Evolutionary conservation across 1,140 invertebrate species (phyloP), one percentile per base, ranked within the genome.

Genomic region (Heliconius melpomene): DNA sequence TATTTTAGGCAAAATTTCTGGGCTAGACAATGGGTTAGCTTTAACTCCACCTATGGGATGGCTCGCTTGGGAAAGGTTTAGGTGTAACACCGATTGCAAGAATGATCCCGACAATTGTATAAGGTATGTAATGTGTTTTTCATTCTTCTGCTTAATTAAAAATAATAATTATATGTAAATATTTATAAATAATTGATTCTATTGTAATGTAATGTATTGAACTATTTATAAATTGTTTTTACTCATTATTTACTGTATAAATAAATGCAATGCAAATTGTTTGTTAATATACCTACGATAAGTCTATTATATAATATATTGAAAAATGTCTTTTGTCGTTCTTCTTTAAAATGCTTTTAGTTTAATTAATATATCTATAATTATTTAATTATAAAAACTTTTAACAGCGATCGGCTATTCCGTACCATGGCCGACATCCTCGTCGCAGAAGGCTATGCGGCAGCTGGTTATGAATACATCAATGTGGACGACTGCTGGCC

Each of bases 401-500:
- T 16, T 9, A 95, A 38, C 93, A 99, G 98, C 94, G 99, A 99
- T 93, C 96, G 96, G 70, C 95, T 99, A 3, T 99, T 99, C 94
- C 97, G 97, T 85, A 97, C 97, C 76, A 99, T 99, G 98, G 96
- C 98, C 26, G 98, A 99, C 90, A 96, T 98, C 79, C 94, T 99
- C 77, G 97, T 98, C 3, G 95, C 96, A 16, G 98, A 99, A 89
- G 98, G 98, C 7, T 99, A 98, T 90, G 97, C 97, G 29, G 97
- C 96, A 36, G 97, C 95, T 8, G 98, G 98, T 32, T 99, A 99
- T 94, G 97, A 98, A 89, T 98, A 98, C 89, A 96, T 99, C 76
- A 99, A 98, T 90, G 97, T 99, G 75, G 98, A 99, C 90, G 98
- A 99, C 93, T 99, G 98, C 93, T 99, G 98, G 98, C 94, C 98